Evolutionary conservation across 2,888 invertebrate species (phyloP).

Genomic region (Sabellastarte sp.): DNA sequence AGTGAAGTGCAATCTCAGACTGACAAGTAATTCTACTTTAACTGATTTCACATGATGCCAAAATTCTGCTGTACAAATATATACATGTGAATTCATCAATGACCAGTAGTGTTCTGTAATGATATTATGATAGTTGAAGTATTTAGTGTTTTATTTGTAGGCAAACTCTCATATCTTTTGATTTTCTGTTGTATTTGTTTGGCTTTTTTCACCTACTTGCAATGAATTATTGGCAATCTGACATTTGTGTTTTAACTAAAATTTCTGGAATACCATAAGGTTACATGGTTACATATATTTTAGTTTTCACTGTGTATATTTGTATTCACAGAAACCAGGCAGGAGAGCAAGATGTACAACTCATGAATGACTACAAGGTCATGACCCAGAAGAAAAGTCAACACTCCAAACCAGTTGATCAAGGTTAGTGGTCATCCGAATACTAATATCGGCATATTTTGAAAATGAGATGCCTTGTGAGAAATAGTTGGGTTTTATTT

Average conservation of each 20-base stretch:
- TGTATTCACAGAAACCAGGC: slow-evolving; percentile 27
- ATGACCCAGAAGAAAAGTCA: slow-evolving; percentile 42
- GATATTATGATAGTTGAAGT: background rate
- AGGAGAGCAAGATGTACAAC: slow-evolving; percentile 55
- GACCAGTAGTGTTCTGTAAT: background rate
- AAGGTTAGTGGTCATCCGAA: slow-evolving; percentile 49
- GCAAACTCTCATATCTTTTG: no score
- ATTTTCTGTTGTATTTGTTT: no score
- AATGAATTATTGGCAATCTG: no score
- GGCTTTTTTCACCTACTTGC: no score
- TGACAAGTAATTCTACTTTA: background rate
- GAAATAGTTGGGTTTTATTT: no score
- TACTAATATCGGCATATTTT: no score
- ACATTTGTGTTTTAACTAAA: no score
- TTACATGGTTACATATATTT: no score
- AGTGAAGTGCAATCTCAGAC: slow-evolving; percentile 7
- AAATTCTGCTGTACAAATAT: background rate
- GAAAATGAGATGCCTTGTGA: no score
- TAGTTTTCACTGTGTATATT: no score
- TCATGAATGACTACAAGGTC: slow-evolving; percentile 47
- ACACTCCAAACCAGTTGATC: slow-evolving; percentile 52
- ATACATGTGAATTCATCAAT: background rate
- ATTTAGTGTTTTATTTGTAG: no score
- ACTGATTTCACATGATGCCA: background rate
- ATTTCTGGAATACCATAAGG: no score